Conservation (phyloP, 2,113 vertebrate genomes). For the Ceratotherium simum region DNA sequence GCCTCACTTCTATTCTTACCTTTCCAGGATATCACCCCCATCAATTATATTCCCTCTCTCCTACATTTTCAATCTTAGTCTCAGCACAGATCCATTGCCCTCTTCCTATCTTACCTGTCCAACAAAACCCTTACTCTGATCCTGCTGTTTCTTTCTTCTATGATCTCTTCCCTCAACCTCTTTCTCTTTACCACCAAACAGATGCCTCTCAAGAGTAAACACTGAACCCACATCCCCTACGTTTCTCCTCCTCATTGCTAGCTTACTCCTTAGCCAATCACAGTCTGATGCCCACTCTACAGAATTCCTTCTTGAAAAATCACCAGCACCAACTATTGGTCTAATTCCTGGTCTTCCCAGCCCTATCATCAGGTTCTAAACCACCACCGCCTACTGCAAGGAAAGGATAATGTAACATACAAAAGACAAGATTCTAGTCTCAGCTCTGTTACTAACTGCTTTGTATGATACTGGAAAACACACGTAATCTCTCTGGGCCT, state of each 20-base stretch:
- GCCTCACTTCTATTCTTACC: background rate
- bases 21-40: background rate
- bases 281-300: background rate
- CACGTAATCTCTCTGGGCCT: background rate
- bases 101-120: background rate
- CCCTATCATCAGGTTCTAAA: background rate
- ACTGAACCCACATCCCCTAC: accelerated
- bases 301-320: background rate
- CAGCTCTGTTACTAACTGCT: background rate
- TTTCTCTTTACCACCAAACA: background rate
- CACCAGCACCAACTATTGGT: background rate
- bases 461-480: background rate
- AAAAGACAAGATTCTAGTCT: background rate
- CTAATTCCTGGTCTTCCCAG: background rate
- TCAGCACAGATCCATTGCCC: background rate
- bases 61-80: background rate
- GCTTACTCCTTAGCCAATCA: background rate
- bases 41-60: background rate
- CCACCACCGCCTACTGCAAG: background rate
- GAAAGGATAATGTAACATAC: background rate
- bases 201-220: background rate
- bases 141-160: background rate
- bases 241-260: background rate
- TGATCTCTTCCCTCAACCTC: background rate
- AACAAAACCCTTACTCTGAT: background rate